Evolutionary conservation across 2,113 vertebrate species (phyloP).

Genomic region (Podarcis raffonei): DNA sequence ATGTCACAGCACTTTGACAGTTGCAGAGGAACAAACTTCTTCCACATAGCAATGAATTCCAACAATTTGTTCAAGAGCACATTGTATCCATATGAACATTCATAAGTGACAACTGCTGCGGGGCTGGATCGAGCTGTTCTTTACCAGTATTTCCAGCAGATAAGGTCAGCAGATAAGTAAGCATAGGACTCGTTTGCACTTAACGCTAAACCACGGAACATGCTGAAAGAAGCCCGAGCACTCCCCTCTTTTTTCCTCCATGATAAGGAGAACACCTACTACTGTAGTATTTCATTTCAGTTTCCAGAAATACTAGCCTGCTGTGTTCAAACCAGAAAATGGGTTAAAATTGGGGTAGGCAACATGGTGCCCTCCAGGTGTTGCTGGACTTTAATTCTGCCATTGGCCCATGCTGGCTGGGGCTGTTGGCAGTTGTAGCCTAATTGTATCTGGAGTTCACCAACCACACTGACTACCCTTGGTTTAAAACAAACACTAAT

Average conservation of each 20-base stretch:
- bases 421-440: too few relatives aligned
- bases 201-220: background rate
- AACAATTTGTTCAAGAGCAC: background rate
- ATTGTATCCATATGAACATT: background rate
- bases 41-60: background rate
- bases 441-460: too few relatives aligned
- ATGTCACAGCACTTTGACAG: background rate
- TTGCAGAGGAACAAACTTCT: background rate
- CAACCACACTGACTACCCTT: too few relatives aligned
- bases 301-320: too few relatives aligned
- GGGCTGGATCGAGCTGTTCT: background rate
- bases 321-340: too few relatives aligned
- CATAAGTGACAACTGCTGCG: background rate
- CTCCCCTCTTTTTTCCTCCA: background rate
- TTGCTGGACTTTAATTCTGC: too few relatives aligned
- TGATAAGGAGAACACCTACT: too few relatives aligned
- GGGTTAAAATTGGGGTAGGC: too few relatives aligned
- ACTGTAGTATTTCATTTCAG: too few relatives aligned
- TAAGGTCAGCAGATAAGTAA: background rate
- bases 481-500: too few relatives aligned
- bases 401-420: too few relatives aligned
- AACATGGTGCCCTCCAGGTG: too few relatives aligned
- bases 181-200: background rate
- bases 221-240: background rate
- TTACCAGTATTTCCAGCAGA: background rate